phyloP scores from a whole-genome alignment of 1,140 invertebrate genomes.

The Cherax destructor region DNA sequence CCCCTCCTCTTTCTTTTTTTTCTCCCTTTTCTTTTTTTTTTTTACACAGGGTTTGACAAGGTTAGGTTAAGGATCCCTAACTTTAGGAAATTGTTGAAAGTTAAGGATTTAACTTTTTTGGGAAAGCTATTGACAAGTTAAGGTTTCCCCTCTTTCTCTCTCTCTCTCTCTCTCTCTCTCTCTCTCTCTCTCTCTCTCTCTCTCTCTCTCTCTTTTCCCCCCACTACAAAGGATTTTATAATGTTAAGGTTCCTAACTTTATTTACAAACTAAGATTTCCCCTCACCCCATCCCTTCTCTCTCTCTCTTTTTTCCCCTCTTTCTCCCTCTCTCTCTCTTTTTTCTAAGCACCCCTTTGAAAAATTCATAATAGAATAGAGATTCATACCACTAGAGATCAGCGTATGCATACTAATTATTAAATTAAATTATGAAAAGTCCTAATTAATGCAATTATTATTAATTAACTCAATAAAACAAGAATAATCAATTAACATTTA shows the following conservation, averaged over 20 bases:
- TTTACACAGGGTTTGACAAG: too few relatives aligned
- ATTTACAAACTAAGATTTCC: background rate
- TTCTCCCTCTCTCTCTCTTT: background rate
- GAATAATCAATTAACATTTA: background rate
- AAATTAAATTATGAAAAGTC: background rate
- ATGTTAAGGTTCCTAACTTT: background rate
- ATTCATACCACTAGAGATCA: too few relatives aligned
- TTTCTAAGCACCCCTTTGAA: background rate
- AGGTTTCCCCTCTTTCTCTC: too few relatives aligned
- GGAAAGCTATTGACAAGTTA: too few relatives aligned
- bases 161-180: constrained; percentile 8
- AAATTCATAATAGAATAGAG: too few relatives aligned
- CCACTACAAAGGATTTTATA: background rate
- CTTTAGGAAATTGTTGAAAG: too few relatives aligned
- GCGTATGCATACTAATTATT: background rate
- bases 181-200: constrained; percentile 28
- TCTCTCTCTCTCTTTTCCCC: constrained; percentile 22
- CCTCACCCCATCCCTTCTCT: background rate
- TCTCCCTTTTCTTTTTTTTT: too few relatives aligned
- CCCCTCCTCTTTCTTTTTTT: too few relatives aligned
- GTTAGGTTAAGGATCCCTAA: too few relatives aligned
- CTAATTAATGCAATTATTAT: background rate
- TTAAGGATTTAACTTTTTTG: too few relatives aligned
- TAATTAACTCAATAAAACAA: background rate
- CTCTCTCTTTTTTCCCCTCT: background rate